Evolutionary conservation across 2,113 vertebrate species (phyloP).

Genomic region (Ginglymostoma cirratum): DNA sequence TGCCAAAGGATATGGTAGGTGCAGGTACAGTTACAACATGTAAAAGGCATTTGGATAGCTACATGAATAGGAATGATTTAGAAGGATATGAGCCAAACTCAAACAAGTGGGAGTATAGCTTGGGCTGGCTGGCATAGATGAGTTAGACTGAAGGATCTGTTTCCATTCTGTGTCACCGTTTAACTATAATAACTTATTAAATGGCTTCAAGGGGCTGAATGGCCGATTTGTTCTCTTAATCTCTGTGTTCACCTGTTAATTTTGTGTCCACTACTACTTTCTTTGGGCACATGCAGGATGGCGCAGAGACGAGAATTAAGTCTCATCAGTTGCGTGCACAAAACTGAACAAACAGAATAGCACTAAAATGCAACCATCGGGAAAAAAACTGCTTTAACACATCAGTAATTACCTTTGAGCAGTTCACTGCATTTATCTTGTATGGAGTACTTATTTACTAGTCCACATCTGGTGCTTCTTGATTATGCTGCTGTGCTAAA

Average conservation of each 20-base stretch:
- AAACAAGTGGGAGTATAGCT: too few relatives aligned
- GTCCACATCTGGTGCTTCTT: neutral
- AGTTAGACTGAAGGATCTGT: too few relatives aligned
- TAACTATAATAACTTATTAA: too few relatives aligned
- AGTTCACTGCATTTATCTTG: neutral
- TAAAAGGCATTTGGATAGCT: too few relatives aligned
- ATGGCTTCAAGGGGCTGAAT: too few relatives aligned
- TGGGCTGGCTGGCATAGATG: too few relatives aligned
- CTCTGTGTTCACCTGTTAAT: neutral
- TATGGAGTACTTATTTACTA: neutral
- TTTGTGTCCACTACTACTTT: neutral
- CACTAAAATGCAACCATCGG: conserved; percentile 1
- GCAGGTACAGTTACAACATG: too few relatives aligned
- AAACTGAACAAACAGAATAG: neutral
- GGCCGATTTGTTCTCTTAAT: too few relatives aligned
- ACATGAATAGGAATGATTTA: too few relatives aligned
- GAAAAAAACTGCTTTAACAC: neutral
- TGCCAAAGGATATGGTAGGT: too few relatives aligned
- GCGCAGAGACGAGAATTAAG: neutral
- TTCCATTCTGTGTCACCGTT: too few relatives aligned
- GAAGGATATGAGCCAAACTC: too few relatives aligned
- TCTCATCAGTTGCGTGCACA: neutral
- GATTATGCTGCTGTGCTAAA: neutral
- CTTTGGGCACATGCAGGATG: neutral
- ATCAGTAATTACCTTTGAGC: neutral